A percentile compares a stretch with the other conserved stretches of the same genome.
These are phyloP conservation scores for Glyphotaelius pellucidus DNA, from an alignment of 2,888 invertebrate genomes.

Conservation along the genomic window DNA sequence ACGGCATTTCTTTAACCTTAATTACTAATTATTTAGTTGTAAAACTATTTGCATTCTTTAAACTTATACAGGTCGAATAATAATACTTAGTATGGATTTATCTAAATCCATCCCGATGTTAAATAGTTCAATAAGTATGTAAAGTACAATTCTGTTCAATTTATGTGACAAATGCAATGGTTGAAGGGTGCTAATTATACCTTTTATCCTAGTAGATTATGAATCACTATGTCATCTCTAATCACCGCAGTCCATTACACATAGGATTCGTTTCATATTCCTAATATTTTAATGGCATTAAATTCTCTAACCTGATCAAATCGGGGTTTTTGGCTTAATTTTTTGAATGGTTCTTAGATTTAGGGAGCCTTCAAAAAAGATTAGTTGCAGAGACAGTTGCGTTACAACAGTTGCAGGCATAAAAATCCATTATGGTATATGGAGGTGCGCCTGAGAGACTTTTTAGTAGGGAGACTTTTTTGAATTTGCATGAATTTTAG, in stretches of 20 bases:
- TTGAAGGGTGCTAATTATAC: too few species aligned
- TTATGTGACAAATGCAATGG: background rate
- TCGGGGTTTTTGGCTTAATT: background rate
- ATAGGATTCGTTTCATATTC: background rate
- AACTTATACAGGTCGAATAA: background rate
- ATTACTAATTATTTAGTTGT: background rate
- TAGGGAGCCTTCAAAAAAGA: too few species aligned
- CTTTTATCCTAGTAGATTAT: too few species aligned
- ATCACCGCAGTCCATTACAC: too few species aligned
- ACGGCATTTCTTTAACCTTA: background rate
- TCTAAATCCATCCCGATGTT: background rate
- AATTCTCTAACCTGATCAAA: background rate
- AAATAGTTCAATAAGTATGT: background rate
- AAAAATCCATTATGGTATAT: too few species aligned
- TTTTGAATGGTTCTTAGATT: background rate
- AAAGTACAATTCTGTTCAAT: background rate
- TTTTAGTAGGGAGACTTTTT: too few species aligned
- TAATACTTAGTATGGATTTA: background rate
- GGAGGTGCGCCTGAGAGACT: too few species aligned
- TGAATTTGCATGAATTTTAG: too few species aligned
- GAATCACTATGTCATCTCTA: too few species aligned
- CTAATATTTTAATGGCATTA: background rate
- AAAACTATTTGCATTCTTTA: background rate
- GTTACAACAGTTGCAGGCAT: too few species aligned
- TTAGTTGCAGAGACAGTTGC: too few species aligned